Conservation (phyloP, 2,888 invertebrate genomes). For the Elysia crispata region DNA sequence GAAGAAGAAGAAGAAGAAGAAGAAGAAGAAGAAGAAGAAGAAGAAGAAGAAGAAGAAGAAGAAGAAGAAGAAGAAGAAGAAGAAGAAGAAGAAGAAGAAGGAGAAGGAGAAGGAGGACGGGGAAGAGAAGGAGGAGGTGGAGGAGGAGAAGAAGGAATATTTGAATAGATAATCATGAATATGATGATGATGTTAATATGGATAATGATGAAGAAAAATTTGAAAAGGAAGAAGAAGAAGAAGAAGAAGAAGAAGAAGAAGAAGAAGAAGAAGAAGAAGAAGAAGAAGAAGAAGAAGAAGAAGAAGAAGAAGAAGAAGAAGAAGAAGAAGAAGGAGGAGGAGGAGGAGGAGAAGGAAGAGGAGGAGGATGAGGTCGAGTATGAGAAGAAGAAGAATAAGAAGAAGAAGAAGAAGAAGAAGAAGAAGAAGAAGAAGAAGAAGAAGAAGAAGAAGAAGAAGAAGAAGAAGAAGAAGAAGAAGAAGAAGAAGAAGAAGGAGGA, state of each 20-base stretch:
- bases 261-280: too few species aligned
- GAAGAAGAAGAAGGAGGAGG: background rate
- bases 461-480: too few species aligned
- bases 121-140: background rate
- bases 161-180: too few species aligned
- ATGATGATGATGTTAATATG: too few species aligned
- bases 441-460: background rate
- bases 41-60: background rate
- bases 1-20: constrained; percentile 29
- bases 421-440: constrained; percentile 28
- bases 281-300: too few species aligned
- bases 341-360: too few species aligned
- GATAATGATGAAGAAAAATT: too few species aligned
- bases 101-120: background rate
- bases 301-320: too few species aligned
- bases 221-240: constrained; percentile 36
- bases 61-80: background rate
- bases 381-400: background rate
- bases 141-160: too few species aligned
- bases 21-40: background rate
- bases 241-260: constrained; percentile 18
- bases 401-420: background rate
- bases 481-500: too few species aligned
- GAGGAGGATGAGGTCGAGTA: too few species aligned
- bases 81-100: background rate